A percentile compares a stretch with the other conserved stretches of the same genome.
Conservation (phyloP, 2,888 invertebrate genomes). For the Phlogophora meticulosa region DNA sequence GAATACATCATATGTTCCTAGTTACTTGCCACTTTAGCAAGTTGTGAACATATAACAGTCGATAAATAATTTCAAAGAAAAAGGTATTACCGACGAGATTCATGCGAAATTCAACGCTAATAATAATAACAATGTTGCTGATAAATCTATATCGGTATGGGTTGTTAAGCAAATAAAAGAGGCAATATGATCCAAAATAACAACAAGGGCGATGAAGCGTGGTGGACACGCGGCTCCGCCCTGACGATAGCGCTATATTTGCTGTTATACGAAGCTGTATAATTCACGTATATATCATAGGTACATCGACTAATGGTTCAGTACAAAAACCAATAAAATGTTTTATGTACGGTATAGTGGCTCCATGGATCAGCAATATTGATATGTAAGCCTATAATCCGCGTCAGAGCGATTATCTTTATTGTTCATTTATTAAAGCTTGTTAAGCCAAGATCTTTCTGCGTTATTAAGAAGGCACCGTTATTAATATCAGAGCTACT, state of each 20-base stretch:
- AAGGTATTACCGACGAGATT: conserved; percentile 13
- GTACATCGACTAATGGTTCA: conserved; percentile 70
- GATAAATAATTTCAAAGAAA: conserved; percentile 20
- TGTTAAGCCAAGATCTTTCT: conserved; percentile 53
- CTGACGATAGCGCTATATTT: conserved; percentile 67
- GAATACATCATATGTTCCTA: neutral
- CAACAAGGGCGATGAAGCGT: conserved; percentile 73
- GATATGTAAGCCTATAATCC: conserved; percentile 59
- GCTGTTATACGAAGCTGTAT: conserved; percentile 61
- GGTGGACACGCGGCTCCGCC: conserved; percentile 65
- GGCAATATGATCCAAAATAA: conserved; percentile 72
- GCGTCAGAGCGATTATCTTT: conserved; percentile 46
- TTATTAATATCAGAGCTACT: conserved; percentile 63
- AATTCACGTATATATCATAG: conserved; percentile 49
- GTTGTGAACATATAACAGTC: neutral
- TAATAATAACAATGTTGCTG: conserved; percentile 56
- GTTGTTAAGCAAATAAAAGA: conserved; percentile 73
- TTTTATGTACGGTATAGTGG: conserved; percentile 76
- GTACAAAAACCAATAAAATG: conserved; percentile 79
- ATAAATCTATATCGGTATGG: conserved; percentile 66
- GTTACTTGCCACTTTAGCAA: neutral
- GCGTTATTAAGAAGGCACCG: conserved; percentile 53
- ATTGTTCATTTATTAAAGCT: conserved; percentile 62
- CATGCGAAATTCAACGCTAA: conserved; percentile 33
- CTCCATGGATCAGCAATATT: conserved; percentile 74